Conservation (phyloP, 2,113 vertebrate species). For the Neopipo cinnamomea region DNA sequence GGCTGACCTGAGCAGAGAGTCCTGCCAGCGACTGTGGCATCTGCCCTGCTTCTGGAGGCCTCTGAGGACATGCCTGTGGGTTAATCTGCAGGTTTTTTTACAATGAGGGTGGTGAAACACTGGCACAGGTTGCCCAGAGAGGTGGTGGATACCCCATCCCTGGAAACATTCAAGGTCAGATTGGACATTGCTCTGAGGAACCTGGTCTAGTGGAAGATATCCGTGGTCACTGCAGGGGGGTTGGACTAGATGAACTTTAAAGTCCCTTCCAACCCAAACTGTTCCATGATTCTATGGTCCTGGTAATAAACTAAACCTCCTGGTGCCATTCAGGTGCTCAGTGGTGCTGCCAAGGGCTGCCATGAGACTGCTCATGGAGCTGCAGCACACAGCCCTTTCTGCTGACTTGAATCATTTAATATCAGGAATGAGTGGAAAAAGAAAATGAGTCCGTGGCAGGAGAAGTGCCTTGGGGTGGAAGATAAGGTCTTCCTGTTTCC, state of each 20-base stretch:
- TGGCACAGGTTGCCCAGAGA: background rate
- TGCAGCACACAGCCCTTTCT: background rate
- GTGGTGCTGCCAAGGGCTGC: background rate
- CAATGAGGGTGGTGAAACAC: background rate
- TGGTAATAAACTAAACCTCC: background rate
- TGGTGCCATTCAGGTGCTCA: rapidly evolving
- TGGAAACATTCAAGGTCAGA: background rate
- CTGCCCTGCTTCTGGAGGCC: background rate
- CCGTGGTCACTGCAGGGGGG: background rate
- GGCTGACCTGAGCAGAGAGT: background rate
- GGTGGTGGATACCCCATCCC: background rate
- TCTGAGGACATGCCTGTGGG: rapidly evolving
- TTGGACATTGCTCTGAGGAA: background rate
- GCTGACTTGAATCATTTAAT: background rate
- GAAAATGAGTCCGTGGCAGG: background rate
- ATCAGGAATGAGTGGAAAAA: background rate
- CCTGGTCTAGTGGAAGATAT: background rate
- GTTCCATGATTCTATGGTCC: background rate
- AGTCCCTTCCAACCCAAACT: background rate
- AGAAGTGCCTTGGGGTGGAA: background rate
- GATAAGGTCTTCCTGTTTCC: conserved; percentile 55
- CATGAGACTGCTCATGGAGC: background rate
- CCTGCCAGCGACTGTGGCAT: background rate
- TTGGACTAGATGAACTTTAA: background rate
- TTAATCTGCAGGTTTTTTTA: background rate